A percentile compares a stretch with the other conserved stretches of the same genome.
Evolutionary conservation across 2,888 invertebrate genomes (phyloP).

Genomic region (Rhagonycha fulva): DNA sequence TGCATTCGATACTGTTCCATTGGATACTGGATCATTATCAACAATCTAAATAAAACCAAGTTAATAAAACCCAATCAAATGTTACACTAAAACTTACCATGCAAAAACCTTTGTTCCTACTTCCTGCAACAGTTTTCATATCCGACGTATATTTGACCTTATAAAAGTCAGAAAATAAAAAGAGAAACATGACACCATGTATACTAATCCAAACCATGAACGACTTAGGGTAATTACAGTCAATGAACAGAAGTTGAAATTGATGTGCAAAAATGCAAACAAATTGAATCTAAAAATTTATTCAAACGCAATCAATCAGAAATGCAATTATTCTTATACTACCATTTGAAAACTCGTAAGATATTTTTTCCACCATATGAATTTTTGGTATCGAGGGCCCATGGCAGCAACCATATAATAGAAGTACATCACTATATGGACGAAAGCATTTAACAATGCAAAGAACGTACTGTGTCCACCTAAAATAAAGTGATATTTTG

Average conservation of each 20-base stretch:
- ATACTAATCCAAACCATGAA: slow-evolving; percentile 94
- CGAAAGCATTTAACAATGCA: slow-evolving; percentile 90
- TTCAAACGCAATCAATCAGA: background rate
- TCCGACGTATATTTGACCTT: slow-evolving; percentile 72
- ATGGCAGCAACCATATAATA: slow-evolving; percentile 95
- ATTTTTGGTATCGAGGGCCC: slow-evolving; percentile 91
- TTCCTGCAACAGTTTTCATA: slow-evolving; percentile 44
- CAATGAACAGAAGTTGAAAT: slow-evolving; percentile 86
- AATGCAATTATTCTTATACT: slow-evolving; percentile 42
- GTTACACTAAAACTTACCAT: slow-evolving; percentile 65
- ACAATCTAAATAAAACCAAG: slow-evolving; percentile 60
- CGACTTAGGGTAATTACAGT: slow-evolving; percentile 88
- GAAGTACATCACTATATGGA: slow-evolving; percentile 96
- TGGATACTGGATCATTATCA: slow-evolving; percentile 49
- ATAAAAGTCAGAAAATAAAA: slow-evolving; percentile 95
- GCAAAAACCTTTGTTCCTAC: slow-evolving; percentile 59
- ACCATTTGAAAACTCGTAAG: slow-evolving; percentile 95
- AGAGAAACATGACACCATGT: slow-evolving; percentile 91
- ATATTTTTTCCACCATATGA: slow-evolving; percentile 98
- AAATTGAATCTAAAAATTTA: slow-evolving; percentile 78
- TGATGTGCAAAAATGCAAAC: slow-evolving; percentile 90
- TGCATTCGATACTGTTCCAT: slow-evolving; percentile 53
- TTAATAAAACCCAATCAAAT: background rate
- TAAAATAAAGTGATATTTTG: slow-evolving; percentile 53
- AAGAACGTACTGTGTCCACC: slow-evolving; percentile 98